These are phyloP conservation scores for Prionailurus viverrinus DNA, from an alignment of 2,113 vertebrate genomes.

Conservation along the genomic window DNA sequence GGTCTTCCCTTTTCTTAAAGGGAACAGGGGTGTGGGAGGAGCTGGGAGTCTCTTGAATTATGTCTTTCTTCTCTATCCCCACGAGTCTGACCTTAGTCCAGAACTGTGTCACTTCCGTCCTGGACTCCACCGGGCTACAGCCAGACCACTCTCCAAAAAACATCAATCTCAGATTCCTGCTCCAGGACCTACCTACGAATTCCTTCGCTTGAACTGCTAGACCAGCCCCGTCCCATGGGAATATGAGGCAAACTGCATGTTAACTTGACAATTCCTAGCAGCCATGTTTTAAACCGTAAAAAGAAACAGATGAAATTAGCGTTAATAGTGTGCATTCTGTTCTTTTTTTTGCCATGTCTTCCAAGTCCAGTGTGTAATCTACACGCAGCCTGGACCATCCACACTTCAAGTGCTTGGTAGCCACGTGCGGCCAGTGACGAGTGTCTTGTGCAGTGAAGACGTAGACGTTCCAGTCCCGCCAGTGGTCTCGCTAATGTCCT, in stretches of 20 bases:
- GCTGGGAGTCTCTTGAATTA: neutral
- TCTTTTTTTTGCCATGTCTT: neutral
- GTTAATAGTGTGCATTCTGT: neutral
- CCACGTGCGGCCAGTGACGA: neutral
- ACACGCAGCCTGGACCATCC: neutral
- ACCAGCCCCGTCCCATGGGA: neutral
- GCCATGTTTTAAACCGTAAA: neutral
- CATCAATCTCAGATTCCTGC: neutral
- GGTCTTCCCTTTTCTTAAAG: neutral
- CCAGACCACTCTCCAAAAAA: neutral
- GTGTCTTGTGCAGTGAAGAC: neutral
- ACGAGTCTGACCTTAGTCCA: neutral
- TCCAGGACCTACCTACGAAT: neutral
- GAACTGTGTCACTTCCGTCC: neutral
- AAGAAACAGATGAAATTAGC: neutral
- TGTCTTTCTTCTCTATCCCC: neutral
- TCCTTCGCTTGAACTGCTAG: neutral
- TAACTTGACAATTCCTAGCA: neutral
- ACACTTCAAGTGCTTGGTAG: neutral
- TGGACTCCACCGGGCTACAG: neutral
- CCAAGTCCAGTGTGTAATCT: neutral
- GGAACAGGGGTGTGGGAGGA: neutral
- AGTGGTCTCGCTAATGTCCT: neutral
- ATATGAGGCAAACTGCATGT: neutral
- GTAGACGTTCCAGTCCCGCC: neutral